Percentiles rank a stretch among this genome's conserved stretches.
These are phyloP conservation scores for Pygmarrhopalites habei DNA, from an alignment of 1,140 invertebrate species.

Conservation along the genomic window DNA sequence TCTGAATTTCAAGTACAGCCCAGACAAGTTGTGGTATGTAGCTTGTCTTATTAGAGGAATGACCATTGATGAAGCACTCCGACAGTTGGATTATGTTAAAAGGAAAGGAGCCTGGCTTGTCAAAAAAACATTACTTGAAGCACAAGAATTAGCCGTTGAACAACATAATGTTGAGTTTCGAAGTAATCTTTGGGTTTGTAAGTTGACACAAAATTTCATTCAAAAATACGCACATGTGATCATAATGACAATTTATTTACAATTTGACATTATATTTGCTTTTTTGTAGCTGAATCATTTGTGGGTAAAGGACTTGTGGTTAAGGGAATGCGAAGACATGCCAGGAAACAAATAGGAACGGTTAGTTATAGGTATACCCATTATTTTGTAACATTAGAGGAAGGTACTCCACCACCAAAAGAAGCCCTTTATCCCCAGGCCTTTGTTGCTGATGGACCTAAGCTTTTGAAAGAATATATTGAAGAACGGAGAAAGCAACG, in stretches of 20 bases:
- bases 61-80: conserved; percentile 86
- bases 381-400: conserved; percentile 84
- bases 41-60: conserved; percentile 79
- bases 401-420: conserved; percentile 72
- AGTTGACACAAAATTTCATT: conserved; percentile 47
- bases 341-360: conserved; percentile 56
- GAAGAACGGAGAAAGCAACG: conserved; percentile 44
- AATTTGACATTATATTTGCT: not conserved
- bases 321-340: conserved; percentile 78
- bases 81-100: conserved; percentile 73
- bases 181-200: conserved; percentile 93
- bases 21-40: conserved; percentile 87
- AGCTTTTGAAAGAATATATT: conserved; percentile 67
- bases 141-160: conserved; percentile 75
- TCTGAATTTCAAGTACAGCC: conserved; percentile 78
- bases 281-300: conserved; percentile 75
- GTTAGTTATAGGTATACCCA: conserved; percentile 74
- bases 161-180: conserved; percentile 90
- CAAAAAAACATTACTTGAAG: conserved; percentile 76
- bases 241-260: too few species aligned
- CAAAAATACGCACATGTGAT: not conserved
- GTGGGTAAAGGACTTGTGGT: conserved; percentile 62
- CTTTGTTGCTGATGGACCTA: conserved; percentile 56
- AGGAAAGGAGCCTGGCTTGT: conserved; percentile 75
- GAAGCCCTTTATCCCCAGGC: conserved; percentile 56